Base-by-base conservation (phyloP, 1,140 invertebrate genomes). In the Drosophila subobscura region DNA sequence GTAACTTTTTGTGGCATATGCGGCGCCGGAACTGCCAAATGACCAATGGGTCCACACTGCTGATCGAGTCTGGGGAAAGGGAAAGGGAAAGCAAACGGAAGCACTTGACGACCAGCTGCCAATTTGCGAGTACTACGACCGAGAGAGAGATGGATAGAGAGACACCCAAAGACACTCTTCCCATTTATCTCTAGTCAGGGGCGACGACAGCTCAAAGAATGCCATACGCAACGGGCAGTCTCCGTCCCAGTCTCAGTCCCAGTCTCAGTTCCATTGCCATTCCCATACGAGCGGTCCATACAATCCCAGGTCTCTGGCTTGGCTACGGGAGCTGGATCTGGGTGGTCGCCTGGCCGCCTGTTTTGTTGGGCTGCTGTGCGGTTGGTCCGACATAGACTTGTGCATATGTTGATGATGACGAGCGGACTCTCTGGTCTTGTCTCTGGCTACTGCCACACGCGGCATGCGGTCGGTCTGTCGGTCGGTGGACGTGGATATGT, bases 201-300 rank as follows among this genome's bases (percentile, higher is more conserved):
- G 79, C 83, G 83, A 88, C 72, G 83, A 88, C 83, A 88, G 83
- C 83, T 83, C 83, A 64, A 83, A 88, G 84, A 88, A 88, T 88
- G 81, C 81, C 77, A 86, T 70, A 74, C 77, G 49, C 81, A 77
- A 88, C 83, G 81, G 81, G 81, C 63, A 71, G 81, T 81, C 81
- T 49, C 51, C 22, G 77, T 70, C 40, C 46, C 46, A 40, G 25
- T 25, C 16, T 46, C 40, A 33, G 14, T 49, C 27, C 23, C 29
- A 29, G 41, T 60, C 58, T 40, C 58, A 68, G 40, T 33, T 50
- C 29, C 22, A 66, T 37, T 33, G 29, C 29, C 29, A 33, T 33
- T 33, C 33, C 37, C 25, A 42, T 49, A 50, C 23, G 52, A 20
- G 16, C 16, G 16, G 44, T 66, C 65, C 54, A 37, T 37, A 40